Evolutionary conservation across 2,888 invertebrate genomes (phyloP).

Genomic region (Meteorus colon): DNA sequence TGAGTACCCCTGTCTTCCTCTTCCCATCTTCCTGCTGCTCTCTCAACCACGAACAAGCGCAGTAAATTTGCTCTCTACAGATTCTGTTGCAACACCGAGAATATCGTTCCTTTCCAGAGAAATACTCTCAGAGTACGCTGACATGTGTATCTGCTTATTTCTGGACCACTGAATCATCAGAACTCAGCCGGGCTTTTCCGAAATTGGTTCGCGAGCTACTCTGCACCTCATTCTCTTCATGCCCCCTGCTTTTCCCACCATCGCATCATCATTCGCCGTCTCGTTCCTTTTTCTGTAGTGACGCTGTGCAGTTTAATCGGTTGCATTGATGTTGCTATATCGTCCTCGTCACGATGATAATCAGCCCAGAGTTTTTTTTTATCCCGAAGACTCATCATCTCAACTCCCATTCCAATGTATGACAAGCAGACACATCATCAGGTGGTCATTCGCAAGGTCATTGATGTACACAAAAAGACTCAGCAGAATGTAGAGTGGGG

Average conservation of each 20-base stretch:
- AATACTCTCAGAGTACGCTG: conserved; percentile 66
- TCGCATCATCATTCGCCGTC: not conserved
- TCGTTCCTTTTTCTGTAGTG: not conserved
- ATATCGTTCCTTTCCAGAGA: conserved; percentile 41
- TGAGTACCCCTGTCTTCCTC: not conserved
- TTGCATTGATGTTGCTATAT: conserved; percentile 1
- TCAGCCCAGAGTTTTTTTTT: conserved; percentile 32
- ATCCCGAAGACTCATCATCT: conserved; percentile 22
- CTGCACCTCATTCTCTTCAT: conserved; percentile 33
- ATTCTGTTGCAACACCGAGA: conserved; percentile 42
- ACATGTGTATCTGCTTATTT: conserved; percentile 68
- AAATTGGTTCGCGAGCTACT: conserved; percentile 61
- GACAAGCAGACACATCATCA: conserved; percentile 18
- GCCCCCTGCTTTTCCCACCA: not conserved
- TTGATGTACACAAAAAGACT: conserved; percentile 8
- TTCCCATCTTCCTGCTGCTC: not conserved
- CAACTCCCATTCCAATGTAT: conserved; percentile 12
- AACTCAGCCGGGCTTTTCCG: conserved; percentile 61
- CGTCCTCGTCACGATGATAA: conserved; percentile 26
- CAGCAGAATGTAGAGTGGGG: not conserved
- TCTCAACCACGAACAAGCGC: not conserved
- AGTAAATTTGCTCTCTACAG: not conserved
- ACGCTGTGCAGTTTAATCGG: conserved; percentile 8
- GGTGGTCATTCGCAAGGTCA: conserved; percentile 35
- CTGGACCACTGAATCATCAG: conserved; percentile 68